phyloP scores from a whole-genome alignment of 2,888 invertebrate genomes.

The Rhaphigaster nebulosa region DNA sequence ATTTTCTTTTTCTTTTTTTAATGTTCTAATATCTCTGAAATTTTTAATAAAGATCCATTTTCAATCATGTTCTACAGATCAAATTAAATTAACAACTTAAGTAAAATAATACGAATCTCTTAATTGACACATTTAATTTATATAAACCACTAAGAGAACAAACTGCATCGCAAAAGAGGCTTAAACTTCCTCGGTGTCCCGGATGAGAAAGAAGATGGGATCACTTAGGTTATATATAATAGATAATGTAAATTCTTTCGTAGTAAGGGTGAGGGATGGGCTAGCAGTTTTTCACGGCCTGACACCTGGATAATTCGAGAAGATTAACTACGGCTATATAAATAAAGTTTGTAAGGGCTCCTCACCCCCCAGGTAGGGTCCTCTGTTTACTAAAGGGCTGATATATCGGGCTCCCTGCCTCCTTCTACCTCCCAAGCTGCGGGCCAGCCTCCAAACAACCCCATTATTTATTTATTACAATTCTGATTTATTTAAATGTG shows the following conservation, averaged over 20 bases:
- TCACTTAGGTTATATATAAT: constrained; percentile 31
- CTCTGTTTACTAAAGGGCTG: neutral
- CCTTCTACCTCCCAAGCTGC: neutral
- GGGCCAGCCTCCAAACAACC: neutral
- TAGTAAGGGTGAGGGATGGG: neutral
- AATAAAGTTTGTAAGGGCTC: constrained; percentile 25
- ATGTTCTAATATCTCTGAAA: too few relatives aligned
- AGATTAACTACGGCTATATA: constrained; percentile 39
- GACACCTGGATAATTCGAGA: constrained; percentile 35
- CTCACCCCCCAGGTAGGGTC: constrained; percentile 32
- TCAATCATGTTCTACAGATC: too few relatives aligned
- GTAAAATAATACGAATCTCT: neutral
- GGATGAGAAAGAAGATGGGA: neutral
- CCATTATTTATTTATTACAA: neutral
- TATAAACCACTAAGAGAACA: neutral
- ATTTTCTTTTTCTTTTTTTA: too few relatives aligned
- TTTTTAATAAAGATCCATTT: too few relatives aligned
- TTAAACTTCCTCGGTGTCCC: neutral
- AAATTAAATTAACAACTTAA: neutral
- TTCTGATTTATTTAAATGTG: neutral
- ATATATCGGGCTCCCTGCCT: neutral
- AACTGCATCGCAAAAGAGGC: neutral
- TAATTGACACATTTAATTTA: neutral
- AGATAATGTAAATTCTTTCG: constrained; percentile 13
- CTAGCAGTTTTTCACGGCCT: neutral